Conservation (phyloP, 2,888 invertebrate genomes). For the Leptogaster cylindrica region DNA sequence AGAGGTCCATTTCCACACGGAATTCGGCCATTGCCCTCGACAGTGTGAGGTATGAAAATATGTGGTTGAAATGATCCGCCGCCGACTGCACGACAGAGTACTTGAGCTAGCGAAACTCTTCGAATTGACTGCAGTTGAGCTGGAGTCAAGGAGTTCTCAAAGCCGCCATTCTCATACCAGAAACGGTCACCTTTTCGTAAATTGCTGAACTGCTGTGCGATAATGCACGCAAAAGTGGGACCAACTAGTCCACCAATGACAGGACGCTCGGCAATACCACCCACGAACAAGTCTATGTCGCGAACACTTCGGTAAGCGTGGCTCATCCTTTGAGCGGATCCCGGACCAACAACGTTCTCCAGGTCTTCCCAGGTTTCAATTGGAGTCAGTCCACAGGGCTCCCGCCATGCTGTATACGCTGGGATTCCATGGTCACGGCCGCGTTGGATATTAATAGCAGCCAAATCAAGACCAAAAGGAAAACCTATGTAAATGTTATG, state of each 20-base stretch:
- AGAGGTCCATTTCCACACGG: constrained; percentile 56
- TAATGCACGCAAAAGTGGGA: constrained; percentile 86
- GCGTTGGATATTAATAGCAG: constrained; percentile 85
- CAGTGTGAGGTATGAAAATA: constrained; percentile 58
- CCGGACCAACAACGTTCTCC: constrained; percentile 70
- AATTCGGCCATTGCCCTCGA: constrained; percentile 56
- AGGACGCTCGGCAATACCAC: constrained; percentile 81
- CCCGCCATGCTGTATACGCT: constrained; percentile 79
- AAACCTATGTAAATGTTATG: constrained; percentile 58
- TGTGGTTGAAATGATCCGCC: constrained; percentile 62
- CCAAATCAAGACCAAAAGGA: constrained; percentile 83
- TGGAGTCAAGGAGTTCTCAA: constrained; percentile 76
- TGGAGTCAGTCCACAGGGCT: constrained; percentile 75
- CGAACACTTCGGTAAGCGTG: constrained; percentile 72
- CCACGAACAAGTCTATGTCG: constrained; percentile 85
- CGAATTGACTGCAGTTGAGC: constrained; percentile 78
- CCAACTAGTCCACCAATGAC: constrained; percentile 82
- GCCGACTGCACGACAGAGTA: constrained; percentile 63
- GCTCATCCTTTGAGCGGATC: constrained; percentile 69
- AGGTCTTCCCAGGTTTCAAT: constrained; percentile 75
- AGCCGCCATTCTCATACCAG: constrained; percentile 82
- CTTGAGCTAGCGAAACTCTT: constrained; percentile 73
- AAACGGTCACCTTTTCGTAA: constrained; percentile 79
- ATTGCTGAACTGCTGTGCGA: constrained; percentile 84
- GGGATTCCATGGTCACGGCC: constrained; percentile 88